These are phyloP conservation scores for Cranoglanis bouderius DNA, from an alignment of 2,113 vertebrate species.

Conservation along the genomic window DNA sequence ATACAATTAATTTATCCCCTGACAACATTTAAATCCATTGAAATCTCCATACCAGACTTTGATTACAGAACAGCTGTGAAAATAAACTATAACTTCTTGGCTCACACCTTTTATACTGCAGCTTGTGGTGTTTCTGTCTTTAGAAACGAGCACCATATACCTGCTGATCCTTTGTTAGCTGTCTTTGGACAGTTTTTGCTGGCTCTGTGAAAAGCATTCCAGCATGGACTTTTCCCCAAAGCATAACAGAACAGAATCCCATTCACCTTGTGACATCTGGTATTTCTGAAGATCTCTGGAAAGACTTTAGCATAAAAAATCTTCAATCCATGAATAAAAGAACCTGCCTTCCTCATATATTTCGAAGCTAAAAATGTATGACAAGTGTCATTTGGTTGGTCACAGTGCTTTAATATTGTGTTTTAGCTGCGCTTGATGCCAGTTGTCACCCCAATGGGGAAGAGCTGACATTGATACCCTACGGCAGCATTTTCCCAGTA, in stretches of 20 bases:
- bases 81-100: constrained; percentile 25
- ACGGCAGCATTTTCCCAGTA: background rate
- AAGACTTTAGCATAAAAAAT: background rate
- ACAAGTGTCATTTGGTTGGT: background rate
- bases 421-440: background rate
- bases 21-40: constrained; percentile 6
- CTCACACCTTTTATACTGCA: background rate
- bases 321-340: background rate
- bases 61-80: constrained; percentile 23
- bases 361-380: background rate
- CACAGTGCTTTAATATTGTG: background rate
- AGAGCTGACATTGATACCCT: background rate
- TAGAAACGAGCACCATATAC: constrained; percentile 20
- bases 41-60: background rate
- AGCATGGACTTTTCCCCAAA: background rate
- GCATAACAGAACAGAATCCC: background rate
- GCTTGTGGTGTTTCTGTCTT: constrained; percentile 30
- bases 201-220: constrained; percentile 18
- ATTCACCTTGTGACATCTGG: constrained; percentile 5
- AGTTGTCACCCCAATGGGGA: background rate
- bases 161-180: constrained; percentile 28
- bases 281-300: background rate
- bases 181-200: background rate
- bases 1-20: background rate
- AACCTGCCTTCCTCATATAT: background rate